Conservation (phyloP, 2,797 vertebrate genomes). For the Monodelphis domestica region DNA sequence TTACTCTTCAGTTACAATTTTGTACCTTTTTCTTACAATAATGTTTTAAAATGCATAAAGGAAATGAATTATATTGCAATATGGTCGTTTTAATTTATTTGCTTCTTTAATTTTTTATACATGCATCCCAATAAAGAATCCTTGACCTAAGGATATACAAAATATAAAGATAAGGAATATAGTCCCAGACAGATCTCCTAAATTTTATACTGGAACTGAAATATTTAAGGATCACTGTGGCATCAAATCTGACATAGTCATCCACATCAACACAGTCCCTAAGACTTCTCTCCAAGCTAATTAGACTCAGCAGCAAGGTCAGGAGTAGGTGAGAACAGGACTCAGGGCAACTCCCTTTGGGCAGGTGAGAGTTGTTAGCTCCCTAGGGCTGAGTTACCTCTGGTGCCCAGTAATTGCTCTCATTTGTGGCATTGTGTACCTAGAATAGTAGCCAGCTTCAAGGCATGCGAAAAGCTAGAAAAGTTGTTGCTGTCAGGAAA, state of each 20-base stretch:
- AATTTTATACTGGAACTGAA: background rate
- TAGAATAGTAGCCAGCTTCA: background rate
- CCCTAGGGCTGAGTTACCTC: background rate
- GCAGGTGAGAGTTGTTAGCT: background rate
- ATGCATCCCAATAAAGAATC: no score
- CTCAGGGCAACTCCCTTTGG: background rate
- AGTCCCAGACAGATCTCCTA: background rate
- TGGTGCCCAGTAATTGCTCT: background rate
- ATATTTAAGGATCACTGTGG: background rate
- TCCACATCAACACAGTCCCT: background rate
- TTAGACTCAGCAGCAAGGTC: background rate
- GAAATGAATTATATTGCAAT: no score
- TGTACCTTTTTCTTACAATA: no score
- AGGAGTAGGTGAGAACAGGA: background rate
- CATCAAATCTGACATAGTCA: background rate
- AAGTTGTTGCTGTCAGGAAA: background rate
- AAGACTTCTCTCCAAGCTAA: background rate
- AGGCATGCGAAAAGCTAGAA: background rate
- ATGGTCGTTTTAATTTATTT: background rate
- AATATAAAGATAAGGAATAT: no score
- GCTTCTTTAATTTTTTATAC: background rate
- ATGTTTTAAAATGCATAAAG: no score
- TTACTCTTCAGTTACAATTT: no score
- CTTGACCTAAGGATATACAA: no score
- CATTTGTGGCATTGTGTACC: background rate